These are phyloP conservation scores for Linyphia triangularis DNA, from an alignment of 2,888 invertebrate genomes.

Conservation along the genomic window DNA sequence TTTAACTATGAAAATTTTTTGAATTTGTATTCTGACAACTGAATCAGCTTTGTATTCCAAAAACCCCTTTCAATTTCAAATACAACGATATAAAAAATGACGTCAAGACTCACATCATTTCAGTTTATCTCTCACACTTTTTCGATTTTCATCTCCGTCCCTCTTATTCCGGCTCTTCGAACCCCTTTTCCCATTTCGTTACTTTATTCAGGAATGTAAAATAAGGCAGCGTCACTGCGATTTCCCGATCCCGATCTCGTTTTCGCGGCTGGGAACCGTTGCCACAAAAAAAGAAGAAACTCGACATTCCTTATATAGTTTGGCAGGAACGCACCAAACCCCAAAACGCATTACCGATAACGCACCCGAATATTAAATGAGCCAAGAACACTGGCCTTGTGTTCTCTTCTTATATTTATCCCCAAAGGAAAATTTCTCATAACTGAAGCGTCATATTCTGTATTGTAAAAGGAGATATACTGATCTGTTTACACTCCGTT, in stretches of 20 bases:
- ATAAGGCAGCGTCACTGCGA: neutral
- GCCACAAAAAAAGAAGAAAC: neutral
- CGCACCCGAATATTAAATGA: constrained; percentile 32
- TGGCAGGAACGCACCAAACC: constrained; percentile 18
- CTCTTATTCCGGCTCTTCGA: neutral
- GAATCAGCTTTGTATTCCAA: no score
- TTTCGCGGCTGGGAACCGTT: constrained; percentile 1
- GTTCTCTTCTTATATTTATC: neutral
- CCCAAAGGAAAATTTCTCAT: neutral
- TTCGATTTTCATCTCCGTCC: neutral
- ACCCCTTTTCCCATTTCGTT: neutral
- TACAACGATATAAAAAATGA: no score
- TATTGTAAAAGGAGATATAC: no score
- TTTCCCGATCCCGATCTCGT: constrained; percentile 2
- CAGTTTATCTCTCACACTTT: neutral
- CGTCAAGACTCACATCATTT: no score
- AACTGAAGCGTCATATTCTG: neutral
- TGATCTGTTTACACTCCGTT: no score
- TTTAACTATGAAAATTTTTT: no score
- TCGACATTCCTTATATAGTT: neutral
- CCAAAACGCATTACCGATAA: constrained; percentile 32
- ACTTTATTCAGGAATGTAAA: constrained; percentile 5
- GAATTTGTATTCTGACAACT: no score
- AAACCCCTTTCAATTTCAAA: no score
- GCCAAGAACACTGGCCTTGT: neutral